Base-by-base conservation (phyloP, 1,140 invertebrate genomes). In the Globodera rostochiensis region DNA sequence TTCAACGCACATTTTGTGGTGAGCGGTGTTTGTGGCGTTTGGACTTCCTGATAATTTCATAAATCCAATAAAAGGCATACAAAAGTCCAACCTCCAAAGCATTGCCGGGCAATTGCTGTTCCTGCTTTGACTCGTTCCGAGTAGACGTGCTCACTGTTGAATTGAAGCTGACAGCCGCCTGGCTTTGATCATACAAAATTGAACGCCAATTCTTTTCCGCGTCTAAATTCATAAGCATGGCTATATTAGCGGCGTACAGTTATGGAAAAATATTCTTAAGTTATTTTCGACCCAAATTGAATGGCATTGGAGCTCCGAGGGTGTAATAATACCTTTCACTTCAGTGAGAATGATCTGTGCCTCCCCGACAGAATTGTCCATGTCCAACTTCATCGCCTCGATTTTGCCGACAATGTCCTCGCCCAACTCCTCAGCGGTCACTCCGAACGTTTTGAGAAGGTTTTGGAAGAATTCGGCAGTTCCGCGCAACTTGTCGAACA, bases 401-500 rank as follows among this genome's bases (percentile, higher is more conserved):
- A 77, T 69, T 19, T 77, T 77, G 4, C 49, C 11, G 50, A 69
- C 64, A 49, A 67, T 69, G 47, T 77, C 76, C 45, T 46, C 49
- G 6, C 76, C 76, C 64, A 77, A 70, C 47, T 69, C 76, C 21
- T 77, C 76, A 2, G 50, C 60, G 21, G 36, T 70, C 9, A 69
- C 53, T 21, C 60, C n/a, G 25, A 77, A 47, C 45, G 21, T 77
- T 45, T 77, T 70, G 45, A 77, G 69, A 70, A 77, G 21, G 8
- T 67, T 21, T 49, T 69, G 69, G 47, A 77, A 77, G 60, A 77
- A 77, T 69, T 77, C 76, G 21, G n/a, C 76, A 46, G 60, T 77
- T 0, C 76, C 76, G 69, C 76, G 76, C 21, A 77, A 47, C n/a
- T 49, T 66, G 15, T 77, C 76, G 64, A 77, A 77, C 76, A 77